These are phyloP conservation scores for Dynastes grantii DNA, from an alignment of 2,888 invertebrate species.

Conservation along the genomic window DNA sequence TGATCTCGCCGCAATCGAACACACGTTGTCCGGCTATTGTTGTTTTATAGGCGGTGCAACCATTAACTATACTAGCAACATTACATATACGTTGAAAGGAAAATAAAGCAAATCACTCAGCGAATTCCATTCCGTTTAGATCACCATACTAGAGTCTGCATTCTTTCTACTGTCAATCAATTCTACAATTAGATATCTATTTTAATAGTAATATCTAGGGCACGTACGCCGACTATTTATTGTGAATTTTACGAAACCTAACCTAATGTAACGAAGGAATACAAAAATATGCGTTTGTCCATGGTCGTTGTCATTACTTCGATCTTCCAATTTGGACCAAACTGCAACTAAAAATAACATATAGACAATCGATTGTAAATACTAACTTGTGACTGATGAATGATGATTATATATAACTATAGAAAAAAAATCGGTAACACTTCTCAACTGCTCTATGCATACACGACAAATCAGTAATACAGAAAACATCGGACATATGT, in stretches of 20 bases:
- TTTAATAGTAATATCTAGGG: constrained; percentile 27
- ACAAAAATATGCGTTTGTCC: too few relatives aligned
- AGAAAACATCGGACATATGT: constrained; percentile 33
- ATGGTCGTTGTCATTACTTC: too few relatives aligned
- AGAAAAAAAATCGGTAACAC: neutral
- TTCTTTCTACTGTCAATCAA: constrained; percentile 34
- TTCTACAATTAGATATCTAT: constrained; percentile 30
- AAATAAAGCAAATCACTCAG: constrained; percentile 25
- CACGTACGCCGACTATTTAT: neutral
- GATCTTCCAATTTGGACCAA: neutral
- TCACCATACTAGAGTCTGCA: constrained; percentile 1
- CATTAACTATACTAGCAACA: constrained; percentile 1
- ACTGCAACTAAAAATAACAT: neutral
- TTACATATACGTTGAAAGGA: constrained; percentile 7
- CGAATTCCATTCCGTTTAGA: constrained; percentile 32
- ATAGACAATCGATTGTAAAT: neutral
- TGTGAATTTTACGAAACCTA: neutral
- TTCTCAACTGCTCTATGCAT: neutral
- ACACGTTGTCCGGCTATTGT: neutral
- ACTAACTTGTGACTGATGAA: too few relatives aligned
- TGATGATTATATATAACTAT: neutral
- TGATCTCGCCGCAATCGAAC: constrained; percentile 29
- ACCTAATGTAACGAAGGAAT: too few relatives aligned
- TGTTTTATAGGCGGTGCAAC: constrained; percentile 2
- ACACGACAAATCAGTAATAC: constrained; percentile 2